Base-by-base conservation (phyloP, 1,140 invertebrate genomes). In the Orchestia grillus region DNA sequence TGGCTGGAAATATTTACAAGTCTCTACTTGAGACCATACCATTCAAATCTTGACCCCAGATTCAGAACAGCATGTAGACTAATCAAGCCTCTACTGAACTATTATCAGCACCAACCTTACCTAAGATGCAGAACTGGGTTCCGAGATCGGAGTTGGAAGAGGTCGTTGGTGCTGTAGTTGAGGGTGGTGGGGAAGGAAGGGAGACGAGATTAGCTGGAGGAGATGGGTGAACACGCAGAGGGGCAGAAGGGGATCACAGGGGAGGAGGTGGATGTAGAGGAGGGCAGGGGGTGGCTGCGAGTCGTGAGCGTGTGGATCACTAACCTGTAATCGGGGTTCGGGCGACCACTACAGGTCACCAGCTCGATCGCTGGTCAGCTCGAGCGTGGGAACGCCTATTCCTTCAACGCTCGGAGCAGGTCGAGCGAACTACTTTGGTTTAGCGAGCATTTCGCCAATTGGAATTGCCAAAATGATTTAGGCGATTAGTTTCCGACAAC, bases 301-400 rank as follows among this genome's bases (percentile, higher is more conserved):
- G 92, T 94, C 92, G 92, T 94, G 92, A 94, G 92, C 92, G 92
- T 94, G 92, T 47, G 43, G 92, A 94, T 94, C 92, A 94, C 92
- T 94, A 94, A 44, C 92, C 92, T 94, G 92, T 94, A 94, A 94
- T 94, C 92, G 92, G 43, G 92, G 92, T 44, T 47, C 92, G 44
- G 47, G 92, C 92, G 92, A 94, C 92, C 92, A 94, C 92, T 94
- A 44, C 92, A 94, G 92, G 92, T 94, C 92, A 94, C 92, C 92
- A 19, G 92, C 43, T 40, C 8, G 92, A 44, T 42, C 92, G 92
- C 43, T 94, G 92, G 92, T 94, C 92, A 94, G 92, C 92, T n/a
- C 44, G 8, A 94, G 43, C 92, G 92, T 94, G 92, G 92, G 92
- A 94, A 94, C 92, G 88, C 88, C 88, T 90, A 42, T 44, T 53